phyloP scores from a whole-genome alignment of 2,797 vertebrate species.

The Hyperoplus lanceolatus region DNA sequence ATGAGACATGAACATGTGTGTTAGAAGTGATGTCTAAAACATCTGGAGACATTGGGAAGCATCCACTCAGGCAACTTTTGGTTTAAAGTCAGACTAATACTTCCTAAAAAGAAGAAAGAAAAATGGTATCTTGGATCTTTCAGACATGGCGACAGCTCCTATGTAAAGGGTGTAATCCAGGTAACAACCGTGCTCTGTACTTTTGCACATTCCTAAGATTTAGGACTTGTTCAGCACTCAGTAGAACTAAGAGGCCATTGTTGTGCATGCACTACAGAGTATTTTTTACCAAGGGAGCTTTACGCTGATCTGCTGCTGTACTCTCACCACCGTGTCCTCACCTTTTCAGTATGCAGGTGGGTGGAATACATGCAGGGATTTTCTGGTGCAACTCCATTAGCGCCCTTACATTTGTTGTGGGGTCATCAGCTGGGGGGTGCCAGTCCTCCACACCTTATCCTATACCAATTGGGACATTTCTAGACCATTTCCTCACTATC shows the following conservation, averaged over 20 bases:
- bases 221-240: constrained; percentile 12
- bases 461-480: constrained; percentile 13
- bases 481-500: constrained; percentile 12
- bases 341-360: constrained; percentile 52
- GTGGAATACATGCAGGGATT: constrained; percentile 46
- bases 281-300: constrained; percentile 26
- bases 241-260: constrained; percentile 6
- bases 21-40: constrained; percentile 35
- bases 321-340: constrained; percentile 23
- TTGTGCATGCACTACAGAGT: background rate
- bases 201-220: constrained; percentile 28
- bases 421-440: constrained; percentile 68
- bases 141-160: constrained; percentile 16
- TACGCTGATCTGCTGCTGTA: constrained; percentile 27
- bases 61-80: background rate
- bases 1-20: constrained; percentile 27
- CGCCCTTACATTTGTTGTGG: constrained; percentile 67
- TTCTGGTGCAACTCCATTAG: constrained; percentile 71
- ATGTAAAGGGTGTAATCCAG: background rate
- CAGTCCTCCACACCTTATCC: constrained; percentile 36
- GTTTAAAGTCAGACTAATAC: constrained; percentile 6
- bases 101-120: background rate
- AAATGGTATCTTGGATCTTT: background rate
- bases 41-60: constrained; percentile 20
- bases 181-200: background rate